Conservation (phyloP, 2,113 vertebrate species). For the Mirounga angustirostris region DNA sequence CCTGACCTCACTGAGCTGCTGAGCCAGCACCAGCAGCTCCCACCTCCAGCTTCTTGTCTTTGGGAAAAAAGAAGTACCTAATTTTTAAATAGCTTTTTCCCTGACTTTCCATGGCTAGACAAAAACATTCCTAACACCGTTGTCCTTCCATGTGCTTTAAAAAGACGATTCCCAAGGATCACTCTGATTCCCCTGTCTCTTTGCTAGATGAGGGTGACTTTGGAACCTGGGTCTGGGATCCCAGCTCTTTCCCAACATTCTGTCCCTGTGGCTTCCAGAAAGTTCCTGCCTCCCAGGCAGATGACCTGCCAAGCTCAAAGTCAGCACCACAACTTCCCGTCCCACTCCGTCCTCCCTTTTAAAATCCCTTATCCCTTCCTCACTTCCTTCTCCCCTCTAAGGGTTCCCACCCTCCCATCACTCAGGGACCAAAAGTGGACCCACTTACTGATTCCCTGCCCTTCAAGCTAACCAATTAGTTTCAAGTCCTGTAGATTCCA, state of each 20-base stretch:
- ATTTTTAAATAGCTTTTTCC: not conserved
- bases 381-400: not conserved
- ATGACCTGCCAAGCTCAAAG: not conserved
- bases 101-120: not conserved
- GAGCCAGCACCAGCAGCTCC: not conserved
- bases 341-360: not conserved
- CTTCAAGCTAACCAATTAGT: not conserved
- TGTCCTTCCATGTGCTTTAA: not conserved
- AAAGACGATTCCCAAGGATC: not conserved
- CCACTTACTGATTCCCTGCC: accelerated
- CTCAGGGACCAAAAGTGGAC: not conserved
- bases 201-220: not conserved
- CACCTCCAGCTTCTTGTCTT: not conserved
- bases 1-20: not conserved
- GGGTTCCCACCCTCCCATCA: accelerated
- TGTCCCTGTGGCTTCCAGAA: not conserved
- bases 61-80: not conserved
- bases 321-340: accelerated
- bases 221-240: too few species aligned
- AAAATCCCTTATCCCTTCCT: not conserved
- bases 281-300: not conserved
- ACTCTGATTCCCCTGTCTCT: not conserved
- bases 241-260: not conserved
- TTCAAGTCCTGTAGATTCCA: not conserved
- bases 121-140: not conserved